Percentiles rank a stretch among this genome's conserved stretches.
These are phyloP conservation scores for Eristalinus aeneus DNA, from an alignment of 2,888 invertebrate genomes.

Conservation along the genomic window DNA sequence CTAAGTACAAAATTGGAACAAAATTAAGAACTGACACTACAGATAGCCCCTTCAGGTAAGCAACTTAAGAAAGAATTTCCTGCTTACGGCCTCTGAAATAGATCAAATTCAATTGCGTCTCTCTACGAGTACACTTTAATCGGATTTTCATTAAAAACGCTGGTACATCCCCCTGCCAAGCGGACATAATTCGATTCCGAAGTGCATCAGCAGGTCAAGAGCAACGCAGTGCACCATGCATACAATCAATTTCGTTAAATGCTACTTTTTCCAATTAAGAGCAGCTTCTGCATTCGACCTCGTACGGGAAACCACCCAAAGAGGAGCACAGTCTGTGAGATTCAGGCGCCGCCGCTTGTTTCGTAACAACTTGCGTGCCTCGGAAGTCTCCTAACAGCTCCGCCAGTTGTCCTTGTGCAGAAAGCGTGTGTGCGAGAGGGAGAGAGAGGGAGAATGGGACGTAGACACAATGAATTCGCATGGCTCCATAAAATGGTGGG, in stretches of 20 bases:
- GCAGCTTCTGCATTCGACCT: slow-evolving; percentile 56
- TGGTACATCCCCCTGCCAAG: background rate
- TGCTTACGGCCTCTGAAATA: too few relatives aligned
- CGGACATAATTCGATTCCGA: background rate
- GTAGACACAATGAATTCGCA: slow-evolving; percentile 19
- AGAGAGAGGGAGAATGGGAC: background rate
- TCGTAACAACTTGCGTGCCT: slow-evolving; percentile 29
- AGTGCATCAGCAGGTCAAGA: slow-evolving; percentile 19
- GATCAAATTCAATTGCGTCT: too few relatives aligned
- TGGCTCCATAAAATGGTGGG: slow-evolving; percentile 36
- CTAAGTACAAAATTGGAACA: too few relatives aligned
- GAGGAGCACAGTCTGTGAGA: background rate
- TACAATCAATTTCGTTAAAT: slow-evolving; percentile 37
- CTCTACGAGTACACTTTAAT: background rate
- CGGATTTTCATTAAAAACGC: background rate
- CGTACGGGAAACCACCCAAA: slow-evolving; percentile 38
- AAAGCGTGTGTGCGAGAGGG: background rate
- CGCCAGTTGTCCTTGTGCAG: background rate
- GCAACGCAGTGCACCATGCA: background rate
- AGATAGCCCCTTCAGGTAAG: too few relatives aligned
- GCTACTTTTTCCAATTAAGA: slow-evolving; percentile 63
- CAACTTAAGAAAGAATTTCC: too few relatives aligned
- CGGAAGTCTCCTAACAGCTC: background rate
- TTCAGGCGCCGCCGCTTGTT: background rate
- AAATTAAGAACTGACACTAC: too few relatives aligned